Percentiles rank a stretch among this genome's conserved stretches.
These are phyloP conservation scores for Cephus runcator DNA, from an alignment of 2,888 invertebrate species.

Conservation along the genomic window DNA sequence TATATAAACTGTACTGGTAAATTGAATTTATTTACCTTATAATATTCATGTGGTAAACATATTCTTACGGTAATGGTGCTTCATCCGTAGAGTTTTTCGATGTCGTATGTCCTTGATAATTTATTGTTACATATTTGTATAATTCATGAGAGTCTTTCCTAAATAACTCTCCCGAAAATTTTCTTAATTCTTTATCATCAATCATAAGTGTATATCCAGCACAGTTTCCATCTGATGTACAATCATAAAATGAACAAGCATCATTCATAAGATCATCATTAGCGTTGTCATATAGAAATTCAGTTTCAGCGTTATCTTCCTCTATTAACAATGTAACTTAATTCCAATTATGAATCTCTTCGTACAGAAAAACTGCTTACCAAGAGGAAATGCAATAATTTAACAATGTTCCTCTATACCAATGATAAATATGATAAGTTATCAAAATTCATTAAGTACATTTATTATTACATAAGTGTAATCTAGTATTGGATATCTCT, in stretches of 20 bases:
- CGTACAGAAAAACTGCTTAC: not conserved
- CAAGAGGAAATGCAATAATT: not conserved
- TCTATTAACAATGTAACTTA: not conserved
- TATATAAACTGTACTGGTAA: not conserved
- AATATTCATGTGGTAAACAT: slow-evolving; percentile 8
- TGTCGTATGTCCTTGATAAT: slow-evolving; percentile 33
- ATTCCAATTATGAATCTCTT: not conserved
- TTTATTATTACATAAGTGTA: not conserved
- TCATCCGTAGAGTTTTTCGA: slow-evolving; percentile 32
- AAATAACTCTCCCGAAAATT: slow-evolving; percentile 30
- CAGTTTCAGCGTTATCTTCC: not conserved
- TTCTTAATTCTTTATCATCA: slow-evolving; percentile 21
- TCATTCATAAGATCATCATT: not conserved
- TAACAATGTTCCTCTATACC: not conserved
- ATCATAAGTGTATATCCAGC: not conserved
- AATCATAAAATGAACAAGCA: not conserved
- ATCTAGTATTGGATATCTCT: not conserved
- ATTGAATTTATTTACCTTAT: not conserved
- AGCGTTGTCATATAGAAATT: not conserved
- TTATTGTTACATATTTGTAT: slow-evolving; percentile 21
- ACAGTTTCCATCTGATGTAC: not conserved
- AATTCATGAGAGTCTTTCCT: slow-evolving; percentile 15
- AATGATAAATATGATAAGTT: not conserved
- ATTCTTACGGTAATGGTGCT: slow-evolving; percentile 38
- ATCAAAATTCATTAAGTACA: not conserved